Evolutionary conservation across 2,113 vertebrate species (phyloP).

Genomic region (Nothocercus nigrocapillus): DNA sequence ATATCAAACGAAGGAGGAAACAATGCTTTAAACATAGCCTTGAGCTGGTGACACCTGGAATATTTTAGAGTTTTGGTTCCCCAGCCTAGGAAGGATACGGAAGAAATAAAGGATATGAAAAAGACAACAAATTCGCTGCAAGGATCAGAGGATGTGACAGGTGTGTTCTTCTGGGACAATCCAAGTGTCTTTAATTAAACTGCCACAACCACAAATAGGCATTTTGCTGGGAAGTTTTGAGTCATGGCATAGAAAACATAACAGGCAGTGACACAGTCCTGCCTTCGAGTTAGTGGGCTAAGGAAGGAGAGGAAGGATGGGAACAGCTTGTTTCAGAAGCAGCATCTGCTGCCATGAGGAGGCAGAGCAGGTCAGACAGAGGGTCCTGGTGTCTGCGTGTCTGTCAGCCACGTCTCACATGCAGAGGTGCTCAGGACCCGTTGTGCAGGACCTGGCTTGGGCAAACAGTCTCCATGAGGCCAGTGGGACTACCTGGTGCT

Average conservation of each 20-base stretch:
- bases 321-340: not conserved
- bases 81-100: not conserved
- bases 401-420: not conserved
- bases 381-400: not conserved
- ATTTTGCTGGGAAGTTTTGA: not conserved
- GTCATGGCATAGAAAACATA: not conserved
- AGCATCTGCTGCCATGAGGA: not conserved
- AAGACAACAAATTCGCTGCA: not conserved
- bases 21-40: not conserved
- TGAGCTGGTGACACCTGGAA: not conserved
- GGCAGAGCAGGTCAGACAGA: not conserved
- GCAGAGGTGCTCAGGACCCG: fast-evolving
- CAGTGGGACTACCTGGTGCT: not conserved
- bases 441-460: not conserved
- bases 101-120: not conserved
- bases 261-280: not conserved
- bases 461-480: not conserved
- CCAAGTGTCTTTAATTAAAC: not conserved
- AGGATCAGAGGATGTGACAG: not conserved
- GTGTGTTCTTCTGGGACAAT: not conserved
- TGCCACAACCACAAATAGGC: not conserved
- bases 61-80: not conserved
- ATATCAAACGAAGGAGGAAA: not conserved
- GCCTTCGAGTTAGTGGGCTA: not conserved
- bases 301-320: not conserved